A percentile compares a stretch with the other conserved stretches of the same genome.
Conservation (phyloP, 2,797 vertebrate species). For the Philypnodon macrostomus region DNA sequence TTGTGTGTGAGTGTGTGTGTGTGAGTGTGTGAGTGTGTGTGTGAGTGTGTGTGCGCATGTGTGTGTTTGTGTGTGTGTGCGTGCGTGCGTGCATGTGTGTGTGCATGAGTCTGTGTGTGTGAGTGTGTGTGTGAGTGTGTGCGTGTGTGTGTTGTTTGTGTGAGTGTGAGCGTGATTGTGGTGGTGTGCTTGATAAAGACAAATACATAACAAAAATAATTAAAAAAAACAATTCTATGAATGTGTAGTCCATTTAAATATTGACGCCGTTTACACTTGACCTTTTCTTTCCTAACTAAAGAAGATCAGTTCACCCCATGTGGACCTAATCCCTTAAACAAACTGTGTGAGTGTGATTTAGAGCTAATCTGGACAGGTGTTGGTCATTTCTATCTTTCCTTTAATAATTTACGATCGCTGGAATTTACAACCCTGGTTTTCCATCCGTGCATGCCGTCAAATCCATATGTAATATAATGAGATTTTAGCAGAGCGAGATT, state of each 20-base stretch:
- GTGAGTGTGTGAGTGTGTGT: too few relatives aligned
- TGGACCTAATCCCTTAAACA: constrained; percentile 71
- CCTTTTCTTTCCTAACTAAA: constrained; percentile 33
- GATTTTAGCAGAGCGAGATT: constrained; percentile 96
- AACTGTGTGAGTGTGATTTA: constrained; percentile 70
- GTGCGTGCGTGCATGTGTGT: too few relatives aligned
- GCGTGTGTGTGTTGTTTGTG: too few relatives aligned
- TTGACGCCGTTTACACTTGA: constrained; percentile 42
- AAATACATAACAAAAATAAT: too few relatives aligned
- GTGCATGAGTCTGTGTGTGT: too few relatives aligned
- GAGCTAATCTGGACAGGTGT: constrained; percentile 66
- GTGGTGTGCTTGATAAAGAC: too few relatives aligned
- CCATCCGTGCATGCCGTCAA: constrained; percentile 87
- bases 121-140: too few relatives aligned
- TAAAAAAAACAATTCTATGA: too few relatives aligned
- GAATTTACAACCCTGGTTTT: constrained; percentile 88
- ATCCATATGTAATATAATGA: constrained; percentile 99
- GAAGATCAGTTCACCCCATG: constrained; percentile 42
- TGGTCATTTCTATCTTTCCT: constrained; percentile 82
- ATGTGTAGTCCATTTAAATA: constrained; percentile 42
- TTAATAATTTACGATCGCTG: constrained; percentile 98
- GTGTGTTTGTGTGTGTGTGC: too few relatives aligned
- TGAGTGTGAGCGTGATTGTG: too few relatives aligned
- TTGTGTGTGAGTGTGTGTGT: too few relatives aligned
- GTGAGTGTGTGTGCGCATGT: too few relatives aligned